These are phyloP conservation scores for Leptosomus discolor DNA, from an alignment of 2,113 vertebrate species.

Conservation along the genomic window DNA sequence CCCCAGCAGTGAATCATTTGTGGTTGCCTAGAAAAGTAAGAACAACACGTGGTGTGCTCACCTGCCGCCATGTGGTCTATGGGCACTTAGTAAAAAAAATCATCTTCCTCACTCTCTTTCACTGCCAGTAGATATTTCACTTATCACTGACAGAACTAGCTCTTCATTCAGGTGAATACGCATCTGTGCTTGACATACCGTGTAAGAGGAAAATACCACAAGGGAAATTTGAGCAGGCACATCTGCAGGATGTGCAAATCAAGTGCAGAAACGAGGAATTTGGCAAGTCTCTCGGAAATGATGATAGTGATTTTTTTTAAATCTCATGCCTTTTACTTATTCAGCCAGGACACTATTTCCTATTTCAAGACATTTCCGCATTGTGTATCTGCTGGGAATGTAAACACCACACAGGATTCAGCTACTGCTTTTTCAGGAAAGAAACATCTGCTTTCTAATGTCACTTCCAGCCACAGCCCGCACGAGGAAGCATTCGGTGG, in stretches of 20 bases:
- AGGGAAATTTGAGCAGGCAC: constrained; percentile 38
- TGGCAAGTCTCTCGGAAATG: constrained; percentile 67
- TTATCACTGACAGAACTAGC: not conserved
- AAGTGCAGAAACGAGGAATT: constrained; percentile 18
- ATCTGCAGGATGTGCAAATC: constrained; percentile 64
- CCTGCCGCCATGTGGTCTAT: fast-evolving
- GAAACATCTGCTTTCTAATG: constrained; percentile 26
- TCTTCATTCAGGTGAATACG: not conserved
- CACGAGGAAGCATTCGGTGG: fast-evolving
- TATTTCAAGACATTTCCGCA: constrained; percentile 54
- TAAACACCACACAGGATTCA: constrained; percentile 36
- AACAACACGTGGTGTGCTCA: fast-evolving
- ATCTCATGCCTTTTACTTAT: constrained; percentile 36
- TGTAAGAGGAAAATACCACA: not conserved
- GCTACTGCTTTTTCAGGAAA: not conserved
- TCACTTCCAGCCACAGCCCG: not conserved
- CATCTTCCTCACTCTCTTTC: not conserved
- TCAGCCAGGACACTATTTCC: constrained; percentile 60
- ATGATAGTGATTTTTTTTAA: not conserved
- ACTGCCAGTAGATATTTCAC: not conserved
- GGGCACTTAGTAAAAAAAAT: fast-evolving
- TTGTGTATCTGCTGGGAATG: not conserved
- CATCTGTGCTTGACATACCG: not conserved
- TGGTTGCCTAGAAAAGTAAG: not conserved
- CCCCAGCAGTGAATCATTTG: not conserved